These are phyloP conservation scores for Lophotriccus pileatus DNA, from an alignment of 2,797 vertebrate genomes.

Conservation along the genomic window DNA sequence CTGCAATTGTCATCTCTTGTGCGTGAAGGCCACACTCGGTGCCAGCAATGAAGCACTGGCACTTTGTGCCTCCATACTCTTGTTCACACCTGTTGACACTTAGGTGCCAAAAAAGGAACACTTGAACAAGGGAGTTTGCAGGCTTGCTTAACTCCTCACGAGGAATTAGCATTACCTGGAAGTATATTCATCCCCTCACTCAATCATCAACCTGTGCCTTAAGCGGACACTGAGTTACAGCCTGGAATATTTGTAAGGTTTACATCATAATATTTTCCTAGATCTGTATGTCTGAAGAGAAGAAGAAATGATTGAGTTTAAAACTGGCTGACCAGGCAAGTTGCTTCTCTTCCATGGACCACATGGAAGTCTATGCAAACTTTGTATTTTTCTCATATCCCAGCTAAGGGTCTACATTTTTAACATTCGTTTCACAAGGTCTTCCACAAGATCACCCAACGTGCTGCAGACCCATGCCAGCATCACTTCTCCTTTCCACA, in stretches of 20 bases:
- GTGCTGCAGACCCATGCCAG: neutral
- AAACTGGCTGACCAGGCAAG: neutral
- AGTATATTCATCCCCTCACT: neutral
- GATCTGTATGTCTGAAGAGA: neutral
- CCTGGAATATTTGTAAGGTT: neutral
- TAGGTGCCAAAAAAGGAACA: slow-evolving; percentile 61
- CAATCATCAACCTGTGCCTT: neutral
- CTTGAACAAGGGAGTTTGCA: slow-evolving; percentile 21
- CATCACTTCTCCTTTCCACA: neutral
- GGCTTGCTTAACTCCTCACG: neutral
- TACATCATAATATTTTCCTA: neutral
- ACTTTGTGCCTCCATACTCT: slow-evolving; percentile 58
- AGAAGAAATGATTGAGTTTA: neutral
- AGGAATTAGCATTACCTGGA: neutral
- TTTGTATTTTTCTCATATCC: neutral
- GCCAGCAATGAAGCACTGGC: slow-evolving; percentile 69
- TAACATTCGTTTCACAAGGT: neutral
- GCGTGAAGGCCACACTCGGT: slow-evolving; percentile 58
- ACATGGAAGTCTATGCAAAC: neutral
- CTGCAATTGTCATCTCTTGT: slow-evolving; percentile 74
- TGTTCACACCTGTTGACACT: slow-evolving; percentile 77
- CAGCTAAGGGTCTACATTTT: neutral
- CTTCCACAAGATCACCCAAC: neutral
- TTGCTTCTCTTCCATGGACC: neutral
- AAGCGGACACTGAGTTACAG: neutral